phyloP scores from a whole-genome alignment of 1,140 invertebrate genomes.

The Frieseomelitta varia region DNA sequence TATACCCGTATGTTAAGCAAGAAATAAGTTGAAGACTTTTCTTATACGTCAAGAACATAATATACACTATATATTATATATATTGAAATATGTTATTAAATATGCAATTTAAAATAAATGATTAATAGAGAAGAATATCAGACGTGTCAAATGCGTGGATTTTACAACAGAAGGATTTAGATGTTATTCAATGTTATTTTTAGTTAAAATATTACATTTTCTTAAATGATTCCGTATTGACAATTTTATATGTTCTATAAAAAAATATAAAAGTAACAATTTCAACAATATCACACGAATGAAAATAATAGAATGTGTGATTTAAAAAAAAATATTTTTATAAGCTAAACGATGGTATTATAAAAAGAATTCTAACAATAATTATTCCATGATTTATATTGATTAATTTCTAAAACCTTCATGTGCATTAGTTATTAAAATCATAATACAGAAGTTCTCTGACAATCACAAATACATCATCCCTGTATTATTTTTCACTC shows the following conservation, averaged over 20 bases:
- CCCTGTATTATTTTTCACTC: neutral
- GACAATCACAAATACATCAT: neutral
- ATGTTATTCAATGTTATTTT: slow-evolving; percentile 2
- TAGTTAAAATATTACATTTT: slow-evolving; percentile 26
- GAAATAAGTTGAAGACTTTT: slow-evolving; percentile 5
- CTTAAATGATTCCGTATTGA: neutral
- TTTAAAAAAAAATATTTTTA: neutral
- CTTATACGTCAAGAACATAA: neutral
- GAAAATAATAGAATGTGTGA: slow-evolving; percentile 1
- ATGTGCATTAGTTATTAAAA: neutral
- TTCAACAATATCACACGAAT: neutral
- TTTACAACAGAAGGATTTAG: slow-evolving; percentile 9
- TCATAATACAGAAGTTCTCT: neutral
- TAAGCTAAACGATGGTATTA: slow-evolving; percentile 13
- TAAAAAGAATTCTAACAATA: neutral
- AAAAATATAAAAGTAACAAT: neutral
- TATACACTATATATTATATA: neutral
- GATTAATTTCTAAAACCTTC: slow-evolving; percentile 28
- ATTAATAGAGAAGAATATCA: slow-evolving; percentile 6
- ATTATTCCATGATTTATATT: neutral
- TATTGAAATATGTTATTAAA: slow-evolving; percentile 17
- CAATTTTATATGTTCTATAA: neutral
- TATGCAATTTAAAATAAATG: slow-evolving; percentile 15
- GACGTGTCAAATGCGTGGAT: neutral
- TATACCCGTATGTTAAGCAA: slow-evolving; percentile 15